Evolutionary conservation across 1,140 invertebrate species (phyloP), one percentile per base, ranked within the genome.

Genomic region (Himalopsyche phryganea): DNA sequence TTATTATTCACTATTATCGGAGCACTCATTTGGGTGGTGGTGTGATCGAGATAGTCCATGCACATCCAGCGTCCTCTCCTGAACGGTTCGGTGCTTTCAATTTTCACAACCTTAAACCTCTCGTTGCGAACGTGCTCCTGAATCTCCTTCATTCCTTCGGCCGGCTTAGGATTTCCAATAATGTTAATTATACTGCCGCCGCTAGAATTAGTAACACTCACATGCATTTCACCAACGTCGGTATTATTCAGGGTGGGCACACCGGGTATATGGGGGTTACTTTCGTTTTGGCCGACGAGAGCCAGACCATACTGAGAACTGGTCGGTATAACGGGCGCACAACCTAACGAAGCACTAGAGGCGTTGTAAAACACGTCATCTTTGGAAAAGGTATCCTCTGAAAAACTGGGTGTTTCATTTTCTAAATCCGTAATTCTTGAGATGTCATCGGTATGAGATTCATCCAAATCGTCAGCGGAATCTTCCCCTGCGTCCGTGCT

Each of bases 31-130:
- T 84, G 85, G 38, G 82, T 80, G 49, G 81, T 82, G 50, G 88
- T 85, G 69, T 93, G 89, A 78, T 97, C 93, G 67, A 94, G 80
- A 76, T 94, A 97, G 75, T 98, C 94, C 85, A 94, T 92, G 76
- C 94, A 97, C 66, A 88, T 88, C 95, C 95, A 98, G 67, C 94
- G 79, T 18, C 95, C 95, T 36, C 94, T 82, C 65, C 90, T 89
- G 68, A 96, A 96, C 3, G 94, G 94, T 73, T 97, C 93, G 17
- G 91, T 91, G 70, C 90, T 95, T 73, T 94, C 92, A 58, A 97
- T 94, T 81, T 96, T 97, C 17, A 98, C 94, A 64, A 97, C 93
- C 81, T 94, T 94, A 74, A 98, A 98, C 59, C 93, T 80, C 71
- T 91, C 89, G 73, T 90, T 91, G 66, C 88, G 83, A 65, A 83